phyloP scores from a whole-genome alignment of 1,140 invertebrate genomes.

The Drosophila aff. region DNA sequence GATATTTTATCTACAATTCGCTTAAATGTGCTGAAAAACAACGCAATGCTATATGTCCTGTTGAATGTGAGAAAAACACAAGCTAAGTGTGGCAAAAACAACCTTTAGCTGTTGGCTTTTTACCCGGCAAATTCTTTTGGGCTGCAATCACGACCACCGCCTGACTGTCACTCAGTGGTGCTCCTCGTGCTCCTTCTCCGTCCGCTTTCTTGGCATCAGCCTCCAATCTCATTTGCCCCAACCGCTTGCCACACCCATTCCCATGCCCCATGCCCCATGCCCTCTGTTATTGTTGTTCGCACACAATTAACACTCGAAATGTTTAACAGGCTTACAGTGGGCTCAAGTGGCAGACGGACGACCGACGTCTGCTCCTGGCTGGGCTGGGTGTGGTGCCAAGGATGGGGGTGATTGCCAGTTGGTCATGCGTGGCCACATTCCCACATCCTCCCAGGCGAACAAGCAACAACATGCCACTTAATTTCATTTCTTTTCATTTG shows the following conservation, averaged over 20 bases:
- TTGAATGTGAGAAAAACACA: conserved; percentile 2
- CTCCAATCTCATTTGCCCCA: conserved; percentile 6
- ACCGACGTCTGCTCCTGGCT: not conserved
- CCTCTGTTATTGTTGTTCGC: conserved; percentile 68
- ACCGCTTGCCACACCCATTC: not conserved
- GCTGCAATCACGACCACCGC: conserved; percentile 13
- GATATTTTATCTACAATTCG: not conserved
- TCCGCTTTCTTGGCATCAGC: not conserved
- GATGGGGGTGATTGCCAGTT: conserved; percentile 37
- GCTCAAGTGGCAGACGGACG: conserved; percentile 48
- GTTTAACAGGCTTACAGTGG: conserved; percentile 66
- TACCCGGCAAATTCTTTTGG: not conserved
- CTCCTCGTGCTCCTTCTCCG: not conserved
- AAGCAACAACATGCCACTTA: conserved; percentile 71
- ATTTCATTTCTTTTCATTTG: conserved; percentile 78
- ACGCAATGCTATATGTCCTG: not conserved
- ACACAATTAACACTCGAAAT: conserved; percentile 78
- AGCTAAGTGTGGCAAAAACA: conserved; percentile 12
- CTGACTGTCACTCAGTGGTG: conserved; percentile 3
- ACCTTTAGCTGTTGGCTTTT: not conserved
- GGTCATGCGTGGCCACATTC: conserved; percentile 46
- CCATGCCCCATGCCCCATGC: not conserved
- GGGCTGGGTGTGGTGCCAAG: not conserved
- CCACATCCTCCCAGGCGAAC: conserved; percentile 20
- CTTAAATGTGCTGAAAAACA: not conserved